A percentile compares a stretch with the other conserved stretches of the same genome.
Evolutionary conservation across 1,140 invertebrate genomes (phyloP).

Genomic region (Coptotermes formosanus): DNA sequence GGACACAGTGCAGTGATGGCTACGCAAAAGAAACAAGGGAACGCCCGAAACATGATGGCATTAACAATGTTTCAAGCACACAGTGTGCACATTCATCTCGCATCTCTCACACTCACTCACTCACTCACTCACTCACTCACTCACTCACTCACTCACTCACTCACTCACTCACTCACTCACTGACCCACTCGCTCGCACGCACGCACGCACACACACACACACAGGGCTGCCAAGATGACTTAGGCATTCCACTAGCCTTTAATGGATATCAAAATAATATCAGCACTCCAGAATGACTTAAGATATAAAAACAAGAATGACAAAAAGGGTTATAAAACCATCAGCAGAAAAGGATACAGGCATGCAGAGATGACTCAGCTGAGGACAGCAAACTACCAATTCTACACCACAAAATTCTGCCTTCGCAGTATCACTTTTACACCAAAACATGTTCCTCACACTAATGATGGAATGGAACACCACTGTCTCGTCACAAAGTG

Average conservation of each 20-base stretch:
- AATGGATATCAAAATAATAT: not conserved
- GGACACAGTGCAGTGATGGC: not conserved
- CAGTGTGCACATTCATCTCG: not conserved
- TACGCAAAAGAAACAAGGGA: not conserved
- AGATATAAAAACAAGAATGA: not conserved
- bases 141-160: no score
- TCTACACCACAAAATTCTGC: not conserved
- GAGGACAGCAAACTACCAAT: not conserved
- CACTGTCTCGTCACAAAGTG: not conserved
- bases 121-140: no score
- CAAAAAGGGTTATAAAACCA: not conserved
- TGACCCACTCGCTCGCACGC: no score
- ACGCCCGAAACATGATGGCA: not conserved
- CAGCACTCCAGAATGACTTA: not conserved
- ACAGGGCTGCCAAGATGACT: no score
- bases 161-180: no score
- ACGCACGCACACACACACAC: no score
- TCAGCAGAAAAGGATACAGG: not conserved
- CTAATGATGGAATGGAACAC: constrained; percentile 2
- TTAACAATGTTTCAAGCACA: not conserved
- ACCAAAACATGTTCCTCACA: not conserved
- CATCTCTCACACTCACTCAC: no score
- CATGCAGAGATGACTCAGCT: not conserved
- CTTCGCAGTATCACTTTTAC: not conserved
- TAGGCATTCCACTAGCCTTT: no score